Evolutionary conservation across 1,140 invertebrate genomes (phyloP), one percentile per base, ranked within the genome.

Genomic region (Pemphigus obesinymphae): DNA sequence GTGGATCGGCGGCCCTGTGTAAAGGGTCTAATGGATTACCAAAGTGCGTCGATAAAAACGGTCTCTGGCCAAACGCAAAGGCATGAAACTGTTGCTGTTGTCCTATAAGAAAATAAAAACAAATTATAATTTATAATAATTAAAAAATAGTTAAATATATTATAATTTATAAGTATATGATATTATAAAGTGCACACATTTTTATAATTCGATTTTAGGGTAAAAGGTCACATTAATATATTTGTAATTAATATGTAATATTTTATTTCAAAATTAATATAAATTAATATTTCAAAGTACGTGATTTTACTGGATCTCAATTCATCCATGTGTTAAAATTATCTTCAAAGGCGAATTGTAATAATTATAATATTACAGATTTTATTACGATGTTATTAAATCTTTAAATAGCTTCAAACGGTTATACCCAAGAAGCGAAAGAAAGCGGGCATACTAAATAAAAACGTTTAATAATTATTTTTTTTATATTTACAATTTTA

Each of bases 61-160:
- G 94, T 83, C 95, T 89, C 87, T 96, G 94, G 10, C 94, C 94
- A 86, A 96, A 94, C 82, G 94, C 94, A 87, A 95, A 95, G 43
- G 90, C 89, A 87, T 95, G 93, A 88, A 95, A 95, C 89, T 95
- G 94, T 88, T 96, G 94, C 88, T 96, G 94, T 88, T 95, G 93
- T 89, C 94, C 94, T 95, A 93, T 88, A 92, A 45, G 2, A 6
- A 45, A 37, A n/a, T 23, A 68, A 40, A 40, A 68, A 40, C 4
- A 1, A 31, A 8, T 0, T 26, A 23, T 23, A 23, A 26, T 11
- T 55, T 55, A 26, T 23, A 55, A 5, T 26, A 0, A 15, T 13
- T 26, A n/a, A n/a, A n/a, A n/a, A n/a, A n/a, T n/a, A n/a, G n/a
- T n/a, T n/a, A n/a, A n/a, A n/a, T n/a, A n/a, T n/a, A n/a, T n/a